Base-by-base conservation (phyloP, 2,113 vertebrate genomes). In the Cnemophilus loriae region DNA sequence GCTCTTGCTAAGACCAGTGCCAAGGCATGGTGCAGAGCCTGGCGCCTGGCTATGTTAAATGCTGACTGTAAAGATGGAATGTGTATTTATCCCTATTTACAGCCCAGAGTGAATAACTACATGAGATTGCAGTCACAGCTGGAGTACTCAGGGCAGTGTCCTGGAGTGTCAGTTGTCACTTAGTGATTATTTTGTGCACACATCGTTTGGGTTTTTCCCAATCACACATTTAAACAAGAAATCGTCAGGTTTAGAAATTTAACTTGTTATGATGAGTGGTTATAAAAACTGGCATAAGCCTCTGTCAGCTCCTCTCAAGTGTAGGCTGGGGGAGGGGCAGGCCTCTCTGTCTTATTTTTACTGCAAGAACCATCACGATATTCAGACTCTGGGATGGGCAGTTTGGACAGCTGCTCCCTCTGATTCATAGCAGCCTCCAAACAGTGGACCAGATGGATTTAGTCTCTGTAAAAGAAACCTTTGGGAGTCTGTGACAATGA, bases 341-440 rank as follows among this genome's bases (percentile, higher is more conserved):
- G 52, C 22, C 23, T 90, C 53, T 41, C 33, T 50, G 9, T 63
- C 52, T 63, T 61, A n/a, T 21, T 89, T 89, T 71, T 68, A 12
- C 53, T 83, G 47, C 41, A 71, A 57, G 35, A 90, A 13, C n/a
- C 21, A 24, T 55, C 32, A 35, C 2, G 16, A 20, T 46, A 50
- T 13, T 67, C 15, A 67, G 56, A 10, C 9, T 20, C 56, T 60
- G 47, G 30, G 78, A 42, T 75, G 52, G 65, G 26, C 70, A 88
- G n/a, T 50, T 91, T 41, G 84, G 96, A 67, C 74, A 88, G 82
- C 82, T 95, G 78, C 70, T 93, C 56, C 56, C 56, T 87, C 50
- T 71, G 28, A 55, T 92, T 56, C 57, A 4, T 46, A 84, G 67
- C 12, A 11, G 22, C 64, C 49, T 92, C 52, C 20, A 22, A 73